Base-by-base conservation (phyloP, 2,797 vertebrate genomes). In the Hafferia zeledoni region DNA sequence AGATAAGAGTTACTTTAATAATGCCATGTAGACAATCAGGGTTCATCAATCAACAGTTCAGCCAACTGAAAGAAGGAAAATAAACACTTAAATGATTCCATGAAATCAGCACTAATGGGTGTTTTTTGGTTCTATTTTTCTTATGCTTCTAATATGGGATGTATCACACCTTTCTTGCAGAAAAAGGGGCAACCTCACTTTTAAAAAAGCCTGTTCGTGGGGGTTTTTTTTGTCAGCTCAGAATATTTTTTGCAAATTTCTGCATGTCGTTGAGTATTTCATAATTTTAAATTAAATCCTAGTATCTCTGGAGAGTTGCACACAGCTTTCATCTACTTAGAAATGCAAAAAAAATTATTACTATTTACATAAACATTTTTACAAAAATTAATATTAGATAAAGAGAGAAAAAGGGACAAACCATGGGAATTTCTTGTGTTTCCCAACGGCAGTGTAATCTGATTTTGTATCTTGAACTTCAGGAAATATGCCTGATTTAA, bases 401-500 rank as follows among this genome's bases (percentile, higher is more conserved):
- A 76, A 39, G 39, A 75, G 55, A n/a, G 57, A 77, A 79, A 90
- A 39, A 81, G 52, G 91, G 24, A 56, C 50, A 92, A 95, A 85
- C n/a, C 71, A 65, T 37, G 78, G 68, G 93, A 93, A 89, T 85
- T 82, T 82, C 28, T 76, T 72, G 17, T 2, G 1, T 65, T 94
- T 93, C 55, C 63, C 91, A 78, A 72, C 24, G 67, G 61, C 35
- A 87, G 60, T 30, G 60, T 35, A 75, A 30, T 57, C 68, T 91
- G 75, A 90, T 75, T 89, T 80, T 46, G 6, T 55, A 78, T 90
- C 72, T 57, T 75, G 57, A 87, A 83, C 55, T 57, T 90, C 76
- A 83, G 85, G 72, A 96, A 91, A 70, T 55, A 85, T 1, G 22
- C 19, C 46, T 88, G 49, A 91, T 83, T 89, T 81, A 71, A 96